Conservation (phyloP, 2,888 invertebrate genomes). For the Patella caerulea region DNA sequence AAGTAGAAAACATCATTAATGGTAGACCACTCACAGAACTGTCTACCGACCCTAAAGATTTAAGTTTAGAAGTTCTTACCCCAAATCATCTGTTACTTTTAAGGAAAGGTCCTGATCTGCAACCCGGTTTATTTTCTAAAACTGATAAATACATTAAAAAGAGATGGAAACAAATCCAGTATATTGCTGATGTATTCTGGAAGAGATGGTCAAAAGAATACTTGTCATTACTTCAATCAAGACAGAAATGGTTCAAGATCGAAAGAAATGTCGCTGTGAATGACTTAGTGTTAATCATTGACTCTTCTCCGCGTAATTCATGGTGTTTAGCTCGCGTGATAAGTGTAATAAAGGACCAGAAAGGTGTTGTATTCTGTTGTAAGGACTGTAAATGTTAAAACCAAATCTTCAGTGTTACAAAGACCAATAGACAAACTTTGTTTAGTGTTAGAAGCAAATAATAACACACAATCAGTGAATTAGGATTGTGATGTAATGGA, state of each 20-base stretch:
- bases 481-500: too few species aligned
- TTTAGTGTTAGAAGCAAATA: conserved; percentile 14
- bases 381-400: too few species aligned
- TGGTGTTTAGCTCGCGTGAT: too few species aligned
- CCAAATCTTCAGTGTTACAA: too few species aligned
- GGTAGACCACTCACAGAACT: conserved; percentile 29
- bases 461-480: conserved; percentile 1
- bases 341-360: too few species aligned
- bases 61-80: conserved; percentile 27
- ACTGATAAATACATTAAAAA: conserved; percentile 28
- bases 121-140: conserved; percentile 34
- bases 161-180: conserved; percentile 38
- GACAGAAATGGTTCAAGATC: too few species aligned
- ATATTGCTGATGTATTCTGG: conserved; percentile 35
- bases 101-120: conserved; percentile 10
- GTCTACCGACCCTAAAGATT: conserved; percentile 19
- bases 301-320: too few species aligned
- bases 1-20: conserved; percentile 37
- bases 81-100: conserved; percentile 37
- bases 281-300: too few species aligned
- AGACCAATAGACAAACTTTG: too few species aligned
- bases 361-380: too few species aligned
- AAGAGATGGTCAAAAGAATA: conserved; percentile 30
- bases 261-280: too few species aligned
- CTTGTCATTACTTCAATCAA: conserved; percentile 25